A percentile compares a stretch with the other conserved stretches of the same genome.
These are phyloP conservation scores for Harpalus rubripes DNA, from an alignment of 2,888 invertebrate genomes.

Conservation along the genomic window DNA sequence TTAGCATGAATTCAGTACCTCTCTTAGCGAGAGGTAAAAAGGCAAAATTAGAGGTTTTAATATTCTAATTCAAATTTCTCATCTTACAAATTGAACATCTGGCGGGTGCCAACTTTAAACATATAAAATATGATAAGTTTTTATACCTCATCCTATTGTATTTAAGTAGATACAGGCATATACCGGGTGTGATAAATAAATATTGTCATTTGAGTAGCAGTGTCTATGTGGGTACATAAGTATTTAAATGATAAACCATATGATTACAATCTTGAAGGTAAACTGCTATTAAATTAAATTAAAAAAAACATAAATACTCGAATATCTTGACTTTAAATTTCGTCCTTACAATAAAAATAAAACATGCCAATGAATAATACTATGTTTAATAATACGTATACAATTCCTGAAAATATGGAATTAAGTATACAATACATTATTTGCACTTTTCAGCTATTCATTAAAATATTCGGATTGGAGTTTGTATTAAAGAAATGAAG, in stretches of 20 bases:
- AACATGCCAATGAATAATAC: neutral
- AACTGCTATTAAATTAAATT: conserved; percentile 19
- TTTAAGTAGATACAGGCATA: too few relatives aligned
- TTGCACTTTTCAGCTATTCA: conserved; percentile 34
- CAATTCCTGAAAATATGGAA: neutral
- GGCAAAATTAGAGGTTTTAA: too few relatives aligned
- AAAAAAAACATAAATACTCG: neutral
- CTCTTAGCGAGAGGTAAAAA: too few relatives aligned
- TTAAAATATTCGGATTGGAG: conserved; percentile 29
- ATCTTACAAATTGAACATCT: too few relatives aligned
- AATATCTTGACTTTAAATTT: neutral
- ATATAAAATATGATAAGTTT: too few relatives aligned
- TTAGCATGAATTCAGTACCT: too few relatives aligned
- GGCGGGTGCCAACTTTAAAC: too few relatives aligned
- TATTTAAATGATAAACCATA: conserved; percentile 9
- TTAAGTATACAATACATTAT: conserved; percentile 16
- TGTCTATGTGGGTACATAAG: neutral
- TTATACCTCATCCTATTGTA: too few relatives aligned
- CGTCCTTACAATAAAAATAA: neutral
- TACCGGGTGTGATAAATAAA: neutral
- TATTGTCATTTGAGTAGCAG: neutral
- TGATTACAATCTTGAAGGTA: conserved; percentile 4
- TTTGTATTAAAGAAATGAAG: conserved; percentile 35
- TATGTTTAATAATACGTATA: neutral
- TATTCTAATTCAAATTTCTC: too few relatives aligned